Evolutionary conservation across 2,113 vertebrate genomes (phyloP), one percentile per base, ranked within the genome.

Genomic region (Daphoenositta chrysoptera): DNA sequence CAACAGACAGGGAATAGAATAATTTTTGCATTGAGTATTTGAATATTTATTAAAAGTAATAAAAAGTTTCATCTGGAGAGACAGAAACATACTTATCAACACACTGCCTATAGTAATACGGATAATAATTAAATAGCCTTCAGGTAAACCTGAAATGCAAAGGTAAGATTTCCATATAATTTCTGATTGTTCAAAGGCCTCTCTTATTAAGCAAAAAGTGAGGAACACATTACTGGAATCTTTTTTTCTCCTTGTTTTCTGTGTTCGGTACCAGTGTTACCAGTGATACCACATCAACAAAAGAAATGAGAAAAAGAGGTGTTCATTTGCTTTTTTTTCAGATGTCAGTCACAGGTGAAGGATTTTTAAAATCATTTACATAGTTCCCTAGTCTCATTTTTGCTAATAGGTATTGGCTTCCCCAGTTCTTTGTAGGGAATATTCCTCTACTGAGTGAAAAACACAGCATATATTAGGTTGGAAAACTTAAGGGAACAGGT

Each of bases 41-140:
- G 51, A 95, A 87, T 93, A 91, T 89, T 94, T 94, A 90, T 84
- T 73, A 44, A 73, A 96, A 84, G 44, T 61, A 75, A 24, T 84
- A 84, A 83, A 66, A 94, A 63, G 6, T 80, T 88, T 88, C 37
- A 87, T 57, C 44, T 72, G 31, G 42, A 83, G 47, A 85, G 45
- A 72, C 30, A 58, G 39, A 76, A 86, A 53, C 5, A 20, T 33
- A 56, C 48, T 57, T 64, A 51, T 31, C 21, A 73, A 57, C 23
- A 42, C 54, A 77, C 6, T 47, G 21, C 45, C 11, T 28, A 11
- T 40, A 75, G 13, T 31, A 40, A 64, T 72, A 47, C 16, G 18
- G 12, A 58, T 73, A 39, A 48, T 53, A 47, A 89, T 70, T 87
- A 94, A 89, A 40, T 66, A 68, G 48, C 18, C 31, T 66, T 54